Evolutionary conservation across 64 coral and sea anemone species (phyloP), one percentile per base, ranked within the genome.

Genomic region (Orbicella faveolata): DNA sequence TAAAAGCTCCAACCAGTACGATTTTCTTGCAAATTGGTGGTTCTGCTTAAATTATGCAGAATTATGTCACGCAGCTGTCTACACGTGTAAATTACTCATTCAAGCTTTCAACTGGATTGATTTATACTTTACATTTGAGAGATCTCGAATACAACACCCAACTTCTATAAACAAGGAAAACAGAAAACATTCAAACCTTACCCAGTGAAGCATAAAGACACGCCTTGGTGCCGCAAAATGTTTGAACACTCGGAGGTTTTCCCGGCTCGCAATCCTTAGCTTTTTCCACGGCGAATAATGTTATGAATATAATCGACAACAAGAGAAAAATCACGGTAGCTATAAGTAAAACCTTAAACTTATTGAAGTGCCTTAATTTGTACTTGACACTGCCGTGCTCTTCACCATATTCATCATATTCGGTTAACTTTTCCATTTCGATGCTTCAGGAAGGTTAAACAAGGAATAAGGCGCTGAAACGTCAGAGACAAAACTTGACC

Each of bases 361-460:
- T 90, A 1, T 34, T 44, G 70, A 90, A 90, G 81, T 90, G 89
- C 39, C 89, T 64, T 19, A 90, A 79, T 73, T 90, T 90, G 79
- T 90, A 90, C 78, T 90, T 90, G 17, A 90, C 79, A 10, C 26
- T 17, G 26, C 19, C 41, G 14, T 79, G 30, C 30, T 30, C 30
- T 30, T 30, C 30, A 30, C 30, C 30, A 30, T 30, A 30, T 30
- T 30, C 35, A 8, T 75, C 68, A 11, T 52, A 75, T 5, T 89
- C 76, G 4, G 36, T 3, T 48, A 78, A 53, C 10, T n/a, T 78
- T 25, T 52, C 20, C 76, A 78, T 78, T 23, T 78, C 44, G 21
- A 23, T 2, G 21, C 6, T 70, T 68, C 10, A 8, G 23, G 55
- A 15, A 59, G 0, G 11, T 59, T 9, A 10, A 59, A 59, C 55